Evolutionary conservation across 1,140 invertebrate genomes (phyloP).

Genomic region (Hydropsyche tenuis): DNA sequence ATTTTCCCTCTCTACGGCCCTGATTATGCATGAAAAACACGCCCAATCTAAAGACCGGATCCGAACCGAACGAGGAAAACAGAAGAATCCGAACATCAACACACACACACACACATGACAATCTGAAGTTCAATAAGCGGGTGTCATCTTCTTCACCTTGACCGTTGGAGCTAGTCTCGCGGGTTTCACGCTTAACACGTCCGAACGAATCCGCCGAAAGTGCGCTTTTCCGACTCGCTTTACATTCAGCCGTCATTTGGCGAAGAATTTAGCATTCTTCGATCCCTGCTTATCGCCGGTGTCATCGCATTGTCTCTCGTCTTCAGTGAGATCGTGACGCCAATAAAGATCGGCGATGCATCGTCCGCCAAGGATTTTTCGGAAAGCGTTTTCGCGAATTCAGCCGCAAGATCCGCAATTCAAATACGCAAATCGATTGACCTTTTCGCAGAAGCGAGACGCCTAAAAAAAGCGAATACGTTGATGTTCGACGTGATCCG

Average conservation of each 20-base stretch:
- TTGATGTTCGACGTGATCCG: background rate
- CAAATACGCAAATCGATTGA: background rate
- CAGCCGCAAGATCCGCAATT: constrained; percentile 8
- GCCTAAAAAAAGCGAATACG: background rate
- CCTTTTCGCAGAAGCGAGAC: background rate
- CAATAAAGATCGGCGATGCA: background rate
- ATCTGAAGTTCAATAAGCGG: constrained; percentile 9
- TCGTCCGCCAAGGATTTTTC: background rate
- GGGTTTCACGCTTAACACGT: background rate
- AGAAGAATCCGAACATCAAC: too few species aligned
- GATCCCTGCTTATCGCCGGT: too few species aligned
- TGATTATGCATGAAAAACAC: too few species aligned
- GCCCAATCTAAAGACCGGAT: too few species aligned
- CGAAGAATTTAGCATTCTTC: too few species aligned
- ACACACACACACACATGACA: background rate
- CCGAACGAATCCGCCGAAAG: too few species aligned
- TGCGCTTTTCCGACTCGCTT: too few species aligned
- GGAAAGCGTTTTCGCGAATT: background rate
- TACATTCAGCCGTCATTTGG: too few species aligned
- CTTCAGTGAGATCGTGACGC: background rate
- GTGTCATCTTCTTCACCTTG: constrained; percentile 29
- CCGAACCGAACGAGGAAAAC: too few species aligned
- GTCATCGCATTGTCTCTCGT: too few species aligned
- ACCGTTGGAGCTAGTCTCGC: constrained; percentile 14
- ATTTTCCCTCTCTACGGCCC: too few species aligned